Base-by-base conservation (phyloP, 2,113 vertebrate species). In the Cyanoderma ruficeps region DNA sequence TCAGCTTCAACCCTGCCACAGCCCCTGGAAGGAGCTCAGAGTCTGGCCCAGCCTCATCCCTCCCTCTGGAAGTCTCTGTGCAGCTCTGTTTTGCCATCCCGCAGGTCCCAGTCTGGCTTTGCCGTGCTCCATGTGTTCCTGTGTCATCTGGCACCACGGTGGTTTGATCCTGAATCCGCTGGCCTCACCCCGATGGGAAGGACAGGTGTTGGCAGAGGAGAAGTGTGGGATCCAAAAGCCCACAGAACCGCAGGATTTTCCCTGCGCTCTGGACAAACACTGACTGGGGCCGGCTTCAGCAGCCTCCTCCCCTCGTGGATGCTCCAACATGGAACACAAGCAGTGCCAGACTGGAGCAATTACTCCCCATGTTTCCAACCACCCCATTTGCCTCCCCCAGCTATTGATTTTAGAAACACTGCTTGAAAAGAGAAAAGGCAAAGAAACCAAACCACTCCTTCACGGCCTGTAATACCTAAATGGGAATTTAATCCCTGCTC, bases 401-500 rank as follows among this genome's bases (percentile, higher is more conserved):
- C 53, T 96, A 90, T 91, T 96, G 95, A 94, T 96, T 96, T 95
- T 94, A 83, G 89, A 97, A 96, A 87, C 78, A 57, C 44, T 23
- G 50, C 61, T 94, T 92, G 91, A 80, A 75, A 86, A 87, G 50
- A 39, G 35, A 71, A 79, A 85, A 37, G 52, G 56, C 53, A 44
- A 65, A 49, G 37, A 31, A 46, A 52, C 30, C 30, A 19, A 55
- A 55, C 3, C 9, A 39, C 1, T 10, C 76, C 64, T 88, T 93
- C 47, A 22, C 30, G 82, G 88, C 81, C 59, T 95, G 46, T 57
- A 84, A 94, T 85, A 93, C 90, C 84, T 85, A 94, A 96, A 93
- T 94, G 96, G 93, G 91, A 95, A 96, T 96, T 91, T 94, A 97
- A 97, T 96, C 90, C 90, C 81, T 74, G 79, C 87, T 80, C 86